Base-by-base conservation (phyloP, 2,888 invertebrate genomes). In the Beris morrisii region DNA sequence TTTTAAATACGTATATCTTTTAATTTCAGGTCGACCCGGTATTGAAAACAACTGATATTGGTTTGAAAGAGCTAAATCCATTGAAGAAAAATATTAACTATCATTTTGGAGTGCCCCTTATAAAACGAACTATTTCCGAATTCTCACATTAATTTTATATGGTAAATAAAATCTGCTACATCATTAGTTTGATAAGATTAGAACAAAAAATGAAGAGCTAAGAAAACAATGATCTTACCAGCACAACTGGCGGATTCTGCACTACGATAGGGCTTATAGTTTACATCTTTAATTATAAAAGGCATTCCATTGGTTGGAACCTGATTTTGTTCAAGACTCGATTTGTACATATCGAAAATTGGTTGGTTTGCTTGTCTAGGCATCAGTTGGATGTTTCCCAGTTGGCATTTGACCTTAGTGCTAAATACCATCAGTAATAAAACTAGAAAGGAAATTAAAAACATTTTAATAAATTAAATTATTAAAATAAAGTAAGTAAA, bases 231-330 rank as follows among this genome's bases (percentile, higher is more conserved):
- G 22, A 9, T 4, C 31, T 50, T 50, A 61, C 50, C 50, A 48
- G 50, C 32, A 32, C 50, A 61, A 13, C 13, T 7, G 31, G 32
- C 7, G 3, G 31, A 9, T 31, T 48, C 30, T 15, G 48, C 48
- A 48, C 15, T 48, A 1, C 48, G n/a, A 48, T 48, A n/a, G 15
- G 15, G 15, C 15, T 58, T 45, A 11, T 30, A 61, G 13, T 50
- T 50, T 3, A 50, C 48, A 61, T 61, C 50, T 13, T 61, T 61
- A 4, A 61, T 50, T 4, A 61, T 50, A 15, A 61, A 13, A 5
- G 59, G 59, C 32, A 61, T 32, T 50, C 32, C 48, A 50, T 50
- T 38, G 2, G 59, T 31, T 12, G 31, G 9, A 30, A 32, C 32
- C n/a, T 48, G 32, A 32, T 50, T 32, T 13, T 31, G 28, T 13